phyloP scores from a whole-genome alignment of 1,140 invertebrate genomes.

The Trichonephila inaurata region DNA sequence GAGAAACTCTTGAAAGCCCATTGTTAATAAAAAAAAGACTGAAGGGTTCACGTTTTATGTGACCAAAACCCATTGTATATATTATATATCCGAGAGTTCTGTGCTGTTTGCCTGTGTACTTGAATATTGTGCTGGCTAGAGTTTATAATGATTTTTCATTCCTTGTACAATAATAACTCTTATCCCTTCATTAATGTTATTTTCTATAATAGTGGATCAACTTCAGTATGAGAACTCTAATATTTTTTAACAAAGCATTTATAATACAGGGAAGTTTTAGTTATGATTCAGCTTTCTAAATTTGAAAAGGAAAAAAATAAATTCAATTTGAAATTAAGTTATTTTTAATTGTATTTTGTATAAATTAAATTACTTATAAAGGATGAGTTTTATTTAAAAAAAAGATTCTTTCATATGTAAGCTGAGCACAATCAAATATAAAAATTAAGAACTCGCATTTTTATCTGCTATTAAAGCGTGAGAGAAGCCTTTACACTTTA shows the following conservation, averaged over 20 bases:
- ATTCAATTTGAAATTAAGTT: neutral
- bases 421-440: neutral
- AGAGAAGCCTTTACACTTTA: neutral
- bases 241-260: neutral
- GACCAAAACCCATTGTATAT: constrained; percentile 73
- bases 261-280: neutral
- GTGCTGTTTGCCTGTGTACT: constrained; percentile 73
- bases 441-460: neutral
- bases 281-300: neutral
- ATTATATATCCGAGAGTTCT: constrained; percentile 75
- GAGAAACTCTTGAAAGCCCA: constrained; percentile 63
- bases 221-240: neutral
- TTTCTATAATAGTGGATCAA: constrained; percentile 44
- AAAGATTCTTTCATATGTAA: neutral
- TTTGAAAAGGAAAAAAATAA: neutral
- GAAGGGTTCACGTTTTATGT: constrained; percentile 66
- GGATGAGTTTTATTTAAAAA: no score
- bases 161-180: constrained; percentile 66
- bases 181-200: constrained; percentile 55
- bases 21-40: constrained; percentile 51
- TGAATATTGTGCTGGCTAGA: constrained; percentile 75
- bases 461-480: neutral
- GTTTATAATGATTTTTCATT: constrained; percentile 73
- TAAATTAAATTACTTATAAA: no score
- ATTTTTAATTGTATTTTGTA: neutral